These are phyloP conservation scores for Chloroceryle amazona DNA, from an alignment of 2,797 vertebrate genomes.

Conservation along the genomic window DNA sequence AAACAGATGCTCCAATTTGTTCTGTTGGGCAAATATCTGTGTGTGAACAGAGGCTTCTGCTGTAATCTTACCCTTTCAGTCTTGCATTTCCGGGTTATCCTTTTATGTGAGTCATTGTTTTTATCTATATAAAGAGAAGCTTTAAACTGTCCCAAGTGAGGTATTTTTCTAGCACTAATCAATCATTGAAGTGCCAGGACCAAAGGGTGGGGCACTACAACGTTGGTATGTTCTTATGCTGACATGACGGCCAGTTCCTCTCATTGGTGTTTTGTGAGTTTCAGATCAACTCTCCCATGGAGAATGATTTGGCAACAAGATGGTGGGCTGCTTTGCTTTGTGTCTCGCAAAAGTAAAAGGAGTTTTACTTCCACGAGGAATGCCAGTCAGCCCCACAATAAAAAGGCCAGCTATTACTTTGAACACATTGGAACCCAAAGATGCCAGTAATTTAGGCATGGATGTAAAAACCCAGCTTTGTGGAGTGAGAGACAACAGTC, in stretches of 20 bases:
- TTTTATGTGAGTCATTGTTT: conserved; percentile 55
- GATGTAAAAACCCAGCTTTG: background rate
- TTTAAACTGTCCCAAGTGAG: conserved; percentile 60
- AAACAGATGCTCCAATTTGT: conserved; percentile 13
- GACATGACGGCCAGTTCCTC: background rate
- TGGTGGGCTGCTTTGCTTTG: background rate
- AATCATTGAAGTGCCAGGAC: conserved; percentile 53
- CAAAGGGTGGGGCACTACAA: conserved; percentile 45
- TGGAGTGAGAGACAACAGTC: background rate
- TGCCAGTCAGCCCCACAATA: background rate
- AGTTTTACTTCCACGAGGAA: background rate
- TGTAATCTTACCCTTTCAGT: background rate
- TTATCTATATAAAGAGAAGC: conserved; percentile 58
- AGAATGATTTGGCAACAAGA: conserved; percentile 7
- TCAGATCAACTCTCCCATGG: background rate
- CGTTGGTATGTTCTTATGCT: background rate
- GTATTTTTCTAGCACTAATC: conserved; percentile 61
- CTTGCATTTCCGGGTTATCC: conserved; percentile 52
- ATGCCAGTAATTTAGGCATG: background rate
- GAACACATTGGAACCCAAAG: background rate
- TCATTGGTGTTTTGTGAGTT: background rate
- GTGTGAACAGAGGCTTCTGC: background rate
- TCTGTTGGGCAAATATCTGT: conserved; percentile 50
- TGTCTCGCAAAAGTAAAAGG: background rate
- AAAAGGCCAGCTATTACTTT: background rate